Evolutionary conservation across 64 coral and sea anemone species (phyloP).

Genomic region (Dendrophyllia cribrosa): DNA sequence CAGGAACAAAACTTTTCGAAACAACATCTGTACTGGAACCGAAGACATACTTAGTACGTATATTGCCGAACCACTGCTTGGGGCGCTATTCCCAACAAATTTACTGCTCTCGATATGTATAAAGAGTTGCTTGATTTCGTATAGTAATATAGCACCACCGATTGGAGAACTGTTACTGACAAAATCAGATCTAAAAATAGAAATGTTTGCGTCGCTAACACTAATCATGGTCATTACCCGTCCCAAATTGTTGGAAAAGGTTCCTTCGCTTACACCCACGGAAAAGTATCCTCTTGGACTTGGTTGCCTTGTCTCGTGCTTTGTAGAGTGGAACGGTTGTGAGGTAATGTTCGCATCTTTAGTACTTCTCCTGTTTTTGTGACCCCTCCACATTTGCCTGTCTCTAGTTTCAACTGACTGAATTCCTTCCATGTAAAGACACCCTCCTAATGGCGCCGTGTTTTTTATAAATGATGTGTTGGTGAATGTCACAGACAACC

Average conservation of each 20-base stretch:
- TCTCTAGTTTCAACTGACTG: too few species aligned
- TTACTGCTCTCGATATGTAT: background rate
- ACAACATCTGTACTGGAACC: background rate
- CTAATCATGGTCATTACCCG: background rate
- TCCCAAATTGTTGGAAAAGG: background rate
- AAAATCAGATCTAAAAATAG: background rate
- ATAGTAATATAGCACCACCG: background rate
- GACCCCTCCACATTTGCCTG: background rate
- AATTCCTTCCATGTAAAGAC: background rate
- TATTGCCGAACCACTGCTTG: background rate
- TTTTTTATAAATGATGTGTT: background rate
- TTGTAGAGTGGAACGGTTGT: background rate
- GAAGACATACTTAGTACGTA: background rate
- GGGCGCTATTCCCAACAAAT: constrained; percentile 4
- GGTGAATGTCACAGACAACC: background rate
- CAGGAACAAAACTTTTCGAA: background rate
- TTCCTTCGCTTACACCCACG: background rate
- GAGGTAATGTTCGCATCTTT: background rate
- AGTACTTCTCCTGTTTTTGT: background rate
- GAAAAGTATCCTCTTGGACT: background rate
- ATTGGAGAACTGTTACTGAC: background rate
- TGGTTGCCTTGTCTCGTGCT: background rate
- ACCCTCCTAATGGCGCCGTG: background rate
- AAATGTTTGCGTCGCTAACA: background rate
- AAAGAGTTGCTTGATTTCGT: background rate